Evolutionary conservation across 2,113 vertebrate species (phyloP), one percentile per base, ranked within the genome.

Genomic region (Hassar affinis): DNA sequence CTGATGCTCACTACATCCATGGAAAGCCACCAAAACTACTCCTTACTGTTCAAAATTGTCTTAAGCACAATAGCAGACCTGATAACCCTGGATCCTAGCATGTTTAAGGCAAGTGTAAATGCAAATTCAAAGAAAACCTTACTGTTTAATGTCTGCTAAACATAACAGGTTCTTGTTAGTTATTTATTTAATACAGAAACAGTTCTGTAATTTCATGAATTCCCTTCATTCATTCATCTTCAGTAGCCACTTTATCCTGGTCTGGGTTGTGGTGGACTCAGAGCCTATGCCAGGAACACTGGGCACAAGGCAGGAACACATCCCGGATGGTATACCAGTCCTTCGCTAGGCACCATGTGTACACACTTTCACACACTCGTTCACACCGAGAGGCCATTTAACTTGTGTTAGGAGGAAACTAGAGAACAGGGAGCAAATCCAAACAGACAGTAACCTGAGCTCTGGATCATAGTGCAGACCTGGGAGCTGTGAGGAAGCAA

Each of bases 191-290:
- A 14, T 14, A 69, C 38, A 71, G 68, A 71, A 45, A 45, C 38
- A 71, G 68, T 69, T 25, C 10, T 45, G 38, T 45, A 45, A 69
- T 69, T 45, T 69, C 38, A 69, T 69, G 38, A 45, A 69, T 69
- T 45, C 66, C 42, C 9, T 71, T 71, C 68, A 71, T 45, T 45
- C 22, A 72, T 72, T 49, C 45, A 49, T 49, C 25, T 49, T 72
- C 45, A 27, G 11, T 72, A 72, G n/a, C n/a, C 45, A 72, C 45
- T 27, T 72, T 27, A 72, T 72, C 14, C 69, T 72, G 69, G 42
- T 27, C 69, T 49, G 25, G 14, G 69, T 27, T n/a, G 25, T 49
- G 25, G 22, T 72, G 45, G 45, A 49, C 27, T 49, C 14, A 17
- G 45, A 49, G 69, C 45, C 45, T 17, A 27, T 72, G n/a, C 69